Evolutionary conservation across 2,797 vertebrate species (phyloP).

Genomic region (Gobionotothen gibberifrons): DNA sequence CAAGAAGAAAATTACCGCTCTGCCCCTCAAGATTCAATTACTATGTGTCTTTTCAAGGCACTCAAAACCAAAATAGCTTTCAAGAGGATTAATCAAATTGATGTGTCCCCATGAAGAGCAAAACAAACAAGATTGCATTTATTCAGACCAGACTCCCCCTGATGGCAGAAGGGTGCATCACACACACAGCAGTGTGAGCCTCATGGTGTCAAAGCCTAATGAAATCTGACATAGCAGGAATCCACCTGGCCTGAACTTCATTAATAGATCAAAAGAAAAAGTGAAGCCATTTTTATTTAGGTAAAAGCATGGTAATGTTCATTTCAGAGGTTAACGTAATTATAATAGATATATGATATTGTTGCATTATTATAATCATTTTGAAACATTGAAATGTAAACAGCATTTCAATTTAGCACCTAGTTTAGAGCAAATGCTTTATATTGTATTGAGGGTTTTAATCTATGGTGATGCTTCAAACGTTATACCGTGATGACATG

Average conservation of each 20-base stretch:
- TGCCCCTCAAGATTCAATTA: slow-evolving; percentile 19
- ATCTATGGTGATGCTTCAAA: not conserved
- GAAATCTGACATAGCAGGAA: not conserved
- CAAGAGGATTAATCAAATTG: slow-evolving; percentile 30
- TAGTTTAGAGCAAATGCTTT: not conserved
- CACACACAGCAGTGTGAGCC: slow-evolving; percentile 14
- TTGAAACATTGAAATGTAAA: not conserved
- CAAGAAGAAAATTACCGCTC: slow-evolving; percentile 18
- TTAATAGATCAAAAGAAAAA: not conserved
- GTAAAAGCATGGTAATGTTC: not conserved
- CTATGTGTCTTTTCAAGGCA: slow-evolving; percentile 1
- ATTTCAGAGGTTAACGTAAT: not conserved
- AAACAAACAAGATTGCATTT: slow-evolving; percentile 11
- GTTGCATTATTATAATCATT: not conserved
- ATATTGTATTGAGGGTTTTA: not conserved
- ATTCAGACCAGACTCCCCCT: slow-evolving; percentile 56
- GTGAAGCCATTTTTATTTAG: not conserved
- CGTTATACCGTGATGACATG: not conserved
- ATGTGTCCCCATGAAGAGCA: not conserved
- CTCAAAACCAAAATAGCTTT: slow-evolving; percentile 26
- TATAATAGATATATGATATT: not conserved
- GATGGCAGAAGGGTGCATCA: slow-evolving; percentile 40
- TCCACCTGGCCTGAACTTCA: not conserved
- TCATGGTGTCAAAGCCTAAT: not conserved
- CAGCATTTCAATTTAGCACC: not conserved